Evolutionary conservation across 2,797 vertebrate species (phyloP).

Genomic region (Odontamblyopus rebecca): DNA sequence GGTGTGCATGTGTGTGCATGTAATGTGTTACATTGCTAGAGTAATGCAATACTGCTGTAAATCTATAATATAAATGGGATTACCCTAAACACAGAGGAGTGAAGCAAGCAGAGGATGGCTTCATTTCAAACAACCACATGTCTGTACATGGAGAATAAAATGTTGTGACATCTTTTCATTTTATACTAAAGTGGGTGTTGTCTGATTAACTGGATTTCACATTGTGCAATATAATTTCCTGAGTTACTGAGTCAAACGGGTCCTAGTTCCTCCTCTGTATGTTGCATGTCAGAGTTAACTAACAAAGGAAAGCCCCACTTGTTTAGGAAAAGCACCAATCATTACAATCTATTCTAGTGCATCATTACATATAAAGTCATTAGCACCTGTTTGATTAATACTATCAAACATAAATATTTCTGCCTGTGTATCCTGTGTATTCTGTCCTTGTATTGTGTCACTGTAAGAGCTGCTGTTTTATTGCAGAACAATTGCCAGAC

Average conservation of each 20-base stretch:
- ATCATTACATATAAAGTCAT: no score
- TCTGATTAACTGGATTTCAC: slow-evolving; percentile 10
- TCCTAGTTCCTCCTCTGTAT: not conserved
- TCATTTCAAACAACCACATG: slow-evolving; percentile 16
- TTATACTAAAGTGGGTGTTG: not conserved
- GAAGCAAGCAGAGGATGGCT: slow-evolving; percentile 8
- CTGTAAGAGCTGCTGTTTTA: no score
- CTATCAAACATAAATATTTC: no score
- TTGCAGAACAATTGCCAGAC: no score
- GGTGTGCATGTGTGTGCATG: slow-evolving; percentile 8
- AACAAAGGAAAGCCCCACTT: no score
- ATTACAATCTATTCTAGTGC: no score
- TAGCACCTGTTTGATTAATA: no score
- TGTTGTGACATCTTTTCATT: not conserved
- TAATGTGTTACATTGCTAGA: slow-evolving; percentile 11
- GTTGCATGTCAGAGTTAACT: not conserved
- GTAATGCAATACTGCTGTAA: slow-evolving; percentile 30
- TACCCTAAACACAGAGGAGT: not conserved
- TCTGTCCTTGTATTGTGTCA: no score
- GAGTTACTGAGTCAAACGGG: slow-evolving; percentile 8
- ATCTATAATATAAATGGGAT: slow-evolving; percentile 15
- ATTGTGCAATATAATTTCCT: slow-evolving; percentile 10
- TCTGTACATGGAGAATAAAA: not conserved
- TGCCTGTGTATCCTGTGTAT: no score
- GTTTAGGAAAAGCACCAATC: no score